phyloP scores from a whole-genome alignment of 1,140 invertebrate species.

The Drosophila ohnishii region DNA sequence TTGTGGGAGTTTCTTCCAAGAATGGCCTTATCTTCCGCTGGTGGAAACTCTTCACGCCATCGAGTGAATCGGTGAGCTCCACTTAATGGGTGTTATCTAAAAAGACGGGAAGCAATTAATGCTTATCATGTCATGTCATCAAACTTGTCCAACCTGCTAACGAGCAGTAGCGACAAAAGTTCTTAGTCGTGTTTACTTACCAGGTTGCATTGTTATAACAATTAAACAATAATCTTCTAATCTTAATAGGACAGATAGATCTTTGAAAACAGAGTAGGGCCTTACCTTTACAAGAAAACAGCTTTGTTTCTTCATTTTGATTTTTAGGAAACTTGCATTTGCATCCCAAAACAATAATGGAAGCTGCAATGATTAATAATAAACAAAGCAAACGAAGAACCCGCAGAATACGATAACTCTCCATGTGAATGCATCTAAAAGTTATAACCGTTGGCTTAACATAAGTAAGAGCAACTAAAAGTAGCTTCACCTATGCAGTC shows the following conservation, averaged over 20 bases:
- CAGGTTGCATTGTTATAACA: not conserved
- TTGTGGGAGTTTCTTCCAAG: not conserved
- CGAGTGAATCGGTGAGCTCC: not conserved
- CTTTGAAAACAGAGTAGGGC: not conserved
- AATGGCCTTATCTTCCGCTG: not conserved
- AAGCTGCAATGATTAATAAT: not conserved
- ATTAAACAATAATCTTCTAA: constrained; percentile 1
- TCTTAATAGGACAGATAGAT: not conserved
- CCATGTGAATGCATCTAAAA: not conserved
- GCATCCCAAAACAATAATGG: not conserved
- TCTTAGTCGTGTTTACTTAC: constrained; percentile 1
- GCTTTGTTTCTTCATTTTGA: not conserved
- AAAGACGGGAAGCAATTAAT: constrained; percentile 9
- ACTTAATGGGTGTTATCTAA: constrained; percentile 1
- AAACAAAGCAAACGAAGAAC: not conserved
- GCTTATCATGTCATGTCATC: constrained; percentile 16
- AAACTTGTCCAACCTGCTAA: constrained; percentile 5
- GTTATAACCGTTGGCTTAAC: not conserved
- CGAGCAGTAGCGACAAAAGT: not conserved
- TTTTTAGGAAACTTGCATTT: not conserved
- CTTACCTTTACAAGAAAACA: not conserved
- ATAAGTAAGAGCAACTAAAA: not conserved
- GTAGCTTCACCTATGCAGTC: not conserved
- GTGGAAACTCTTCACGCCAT: not conserved
- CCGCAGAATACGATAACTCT: not conserved